Conservation (phyloP, 2,797 vertebrate species). For the Triplophysa yarkandensis region DNA sequence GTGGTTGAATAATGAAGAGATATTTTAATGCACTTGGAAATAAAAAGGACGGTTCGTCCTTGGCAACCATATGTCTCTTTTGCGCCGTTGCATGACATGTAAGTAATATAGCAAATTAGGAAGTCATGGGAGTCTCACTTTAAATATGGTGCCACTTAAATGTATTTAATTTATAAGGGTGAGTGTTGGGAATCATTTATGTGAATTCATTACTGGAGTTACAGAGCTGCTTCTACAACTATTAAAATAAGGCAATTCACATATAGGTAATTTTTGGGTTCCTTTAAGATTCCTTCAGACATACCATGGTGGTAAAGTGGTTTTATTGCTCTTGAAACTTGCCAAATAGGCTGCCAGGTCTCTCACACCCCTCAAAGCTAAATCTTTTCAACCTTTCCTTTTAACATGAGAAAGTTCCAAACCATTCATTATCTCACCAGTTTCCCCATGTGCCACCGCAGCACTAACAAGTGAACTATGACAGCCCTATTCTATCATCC, state of each 20-base stretch:
- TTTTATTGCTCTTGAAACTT: slow-evolving; percentile 25
- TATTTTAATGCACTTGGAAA: slow-evolving; percentile 22
- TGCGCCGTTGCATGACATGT: slow-evolving; percentile 6
- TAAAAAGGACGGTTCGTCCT: background rate
- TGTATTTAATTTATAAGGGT: slow-evolving; percentile 38
- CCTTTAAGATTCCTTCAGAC: slow-evolving; percentile 1
- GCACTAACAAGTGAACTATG: slow-evolving; percentile 57
- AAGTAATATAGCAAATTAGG: slow-evolving; percentile 40
- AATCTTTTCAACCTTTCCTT: slow-evolving; percentile 40
- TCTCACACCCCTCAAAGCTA: slow-evolving; percentile 21
- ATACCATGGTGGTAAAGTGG: slow-evolving; percentile 4
- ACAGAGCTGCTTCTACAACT: background rate
- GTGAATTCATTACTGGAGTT: slow-evolving; percentile 33
- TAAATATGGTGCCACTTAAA: slow-evolving; percentile 37
- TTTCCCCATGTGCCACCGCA: slow-evolving; percentile 44
- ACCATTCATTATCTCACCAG: slow-evolving; percentile 57
- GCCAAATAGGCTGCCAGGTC: slow-evolving; percentile 42
- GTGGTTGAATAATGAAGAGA: slow-evolving; percentile 37
- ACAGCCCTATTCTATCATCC: slow-evolving; percentile 60
- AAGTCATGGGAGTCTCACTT: slow-evolving; percentile 18
- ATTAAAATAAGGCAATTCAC: background rate
- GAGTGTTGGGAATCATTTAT: background rate
- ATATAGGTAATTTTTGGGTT: background rate
- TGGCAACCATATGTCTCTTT: background rate
- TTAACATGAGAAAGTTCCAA: slow-evolving; percentile 53